phyloP scores from a whole-genome alignment of 1,140 invertebrate genomes.

The Euura lappo region DNA sequence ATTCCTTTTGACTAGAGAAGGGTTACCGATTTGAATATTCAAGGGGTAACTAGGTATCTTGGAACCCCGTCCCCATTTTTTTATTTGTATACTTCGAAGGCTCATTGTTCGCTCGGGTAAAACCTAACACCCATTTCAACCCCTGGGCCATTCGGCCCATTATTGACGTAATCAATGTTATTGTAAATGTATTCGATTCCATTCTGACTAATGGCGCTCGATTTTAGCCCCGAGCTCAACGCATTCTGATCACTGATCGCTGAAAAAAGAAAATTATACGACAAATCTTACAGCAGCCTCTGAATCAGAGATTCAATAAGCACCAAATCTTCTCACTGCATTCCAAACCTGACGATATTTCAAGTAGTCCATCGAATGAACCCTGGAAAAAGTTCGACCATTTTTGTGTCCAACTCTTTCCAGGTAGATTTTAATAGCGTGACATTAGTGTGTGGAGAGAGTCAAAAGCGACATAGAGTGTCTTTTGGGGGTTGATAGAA shows the following conservation, averaged over 20 bases:
- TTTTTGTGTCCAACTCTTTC: no score
- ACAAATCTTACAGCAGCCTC: no score
- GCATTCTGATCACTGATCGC: no score
- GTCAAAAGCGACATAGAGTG: not conserved
- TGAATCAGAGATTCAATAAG: no score
- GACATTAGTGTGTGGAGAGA: no score
- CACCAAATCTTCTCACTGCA: no score
- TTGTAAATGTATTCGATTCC: conserved; percentile 52
- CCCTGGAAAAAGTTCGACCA: no score
- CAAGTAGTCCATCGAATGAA: no score
- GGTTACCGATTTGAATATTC: conserved; percentile 62
- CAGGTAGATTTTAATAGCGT: conserved; percentile 19
- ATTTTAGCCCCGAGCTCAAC: no score
- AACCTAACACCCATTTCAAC: conserved; percentile 55
- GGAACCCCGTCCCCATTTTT: conserved; percentile 38
- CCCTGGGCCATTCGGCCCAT: conserved; percentile 54
- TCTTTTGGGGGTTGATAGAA: not conserved
- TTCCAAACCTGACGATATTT: no score
- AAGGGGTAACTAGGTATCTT: conserved; percentile 57
- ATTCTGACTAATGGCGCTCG: not conserved
- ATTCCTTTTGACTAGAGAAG: conserved; percentile 52
- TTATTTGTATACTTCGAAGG: conserved; percentile 58
- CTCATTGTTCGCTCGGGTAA: conserved; percentile 49
- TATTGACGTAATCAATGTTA: conserved; percentile 60
- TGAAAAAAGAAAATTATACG: no score